A percentile compares a stretch with the other conserved stretches of the same genome.
Conservation (phyloP, 2,888 invertebrate genomes). For the Metalampra italica region DNA sequence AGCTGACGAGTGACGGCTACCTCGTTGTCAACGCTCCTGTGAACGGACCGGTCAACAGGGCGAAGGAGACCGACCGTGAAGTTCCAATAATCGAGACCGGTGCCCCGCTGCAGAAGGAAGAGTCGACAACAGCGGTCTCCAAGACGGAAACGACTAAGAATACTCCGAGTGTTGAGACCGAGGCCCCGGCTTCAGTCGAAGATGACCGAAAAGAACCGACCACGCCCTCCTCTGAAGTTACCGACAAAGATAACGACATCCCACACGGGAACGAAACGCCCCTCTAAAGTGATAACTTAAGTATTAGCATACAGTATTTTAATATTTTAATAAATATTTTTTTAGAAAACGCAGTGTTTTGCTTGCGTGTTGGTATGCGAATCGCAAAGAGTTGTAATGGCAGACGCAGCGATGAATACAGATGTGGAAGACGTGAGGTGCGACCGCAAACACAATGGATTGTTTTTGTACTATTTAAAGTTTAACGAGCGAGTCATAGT, state of each 20-base stretch:
- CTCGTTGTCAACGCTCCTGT: conserved; percentile 53
- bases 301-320: conserved; percentile 58
- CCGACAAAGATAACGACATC: conserved; percentile 57
- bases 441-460: conserved; percentile 6
- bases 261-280: conserved; percentile 57
- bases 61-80: conserved; percentile 42
- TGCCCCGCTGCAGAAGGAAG: conserved; percentile 36
- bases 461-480: neutral
- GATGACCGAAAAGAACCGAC: conserved; percentile 52
- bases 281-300: conserved; percentile 64
- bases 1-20: conserved; percentile 46
- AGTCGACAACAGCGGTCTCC: conserved; percentile 12
- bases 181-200: conserved; percentile 20
- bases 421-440: conserved; percentile 4
- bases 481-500: neutral
- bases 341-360: conserved; percentile 49
- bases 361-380: conserved; percentile 19
- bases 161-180: conserved; percentile 7
- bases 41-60: conserved; percentile 28
- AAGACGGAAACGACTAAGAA: conserved; percentile 14
- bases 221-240: conserved; percentile 46
- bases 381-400: conserved; percentile 8
- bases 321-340: conserved; percentile 73
- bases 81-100: conserved; percentile 55
- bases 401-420: conserved; percentile 8